Conservation (phyloP, 2,113 vertebrate species). For the Machaerirhynchus nigripectus region DNA sequence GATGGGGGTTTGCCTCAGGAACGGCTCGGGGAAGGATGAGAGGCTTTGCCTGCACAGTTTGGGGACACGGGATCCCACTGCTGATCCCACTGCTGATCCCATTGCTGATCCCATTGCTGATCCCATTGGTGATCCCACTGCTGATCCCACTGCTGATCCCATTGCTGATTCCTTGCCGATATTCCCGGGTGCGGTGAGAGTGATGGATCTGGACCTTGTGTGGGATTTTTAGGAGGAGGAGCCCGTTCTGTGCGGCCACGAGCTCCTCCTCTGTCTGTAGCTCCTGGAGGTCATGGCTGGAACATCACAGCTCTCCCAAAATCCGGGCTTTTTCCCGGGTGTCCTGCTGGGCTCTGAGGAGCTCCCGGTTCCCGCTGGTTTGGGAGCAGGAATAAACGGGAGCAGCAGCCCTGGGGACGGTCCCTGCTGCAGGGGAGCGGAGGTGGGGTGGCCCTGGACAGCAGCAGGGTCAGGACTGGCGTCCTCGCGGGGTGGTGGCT, state of each 20-base stretch:
- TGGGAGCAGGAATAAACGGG: neutral
- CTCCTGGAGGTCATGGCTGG: neutral
- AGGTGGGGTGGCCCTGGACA: neutral
- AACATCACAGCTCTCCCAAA: neutral
- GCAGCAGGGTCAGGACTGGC: neutral
- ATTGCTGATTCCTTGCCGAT: neutral
- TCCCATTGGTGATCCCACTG: no score
- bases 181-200: neutral
- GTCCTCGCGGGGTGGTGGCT: neutral
- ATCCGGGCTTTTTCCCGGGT: neutral
- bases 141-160: no score
- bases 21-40: neutral
- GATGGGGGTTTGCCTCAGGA: neutral
- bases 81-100: no score
- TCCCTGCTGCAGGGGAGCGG: accelerated
- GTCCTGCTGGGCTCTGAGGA: neutral
- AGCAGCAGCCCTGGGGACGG: neutral
- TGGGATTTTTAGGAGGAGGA: neutral
- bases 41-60: neutral
- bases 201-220: neutral
- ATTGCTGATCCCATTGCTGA: neutral
- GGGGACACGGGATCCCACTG: neutral
- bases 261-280: neutral
- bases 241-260: accelerated
- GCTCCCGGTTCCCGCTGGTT: neutral